Evolutionary conservation across 2,797 vertebrate genomes (phyloP).

Genomic region (Poeciliopsis gracilis): DNA sequence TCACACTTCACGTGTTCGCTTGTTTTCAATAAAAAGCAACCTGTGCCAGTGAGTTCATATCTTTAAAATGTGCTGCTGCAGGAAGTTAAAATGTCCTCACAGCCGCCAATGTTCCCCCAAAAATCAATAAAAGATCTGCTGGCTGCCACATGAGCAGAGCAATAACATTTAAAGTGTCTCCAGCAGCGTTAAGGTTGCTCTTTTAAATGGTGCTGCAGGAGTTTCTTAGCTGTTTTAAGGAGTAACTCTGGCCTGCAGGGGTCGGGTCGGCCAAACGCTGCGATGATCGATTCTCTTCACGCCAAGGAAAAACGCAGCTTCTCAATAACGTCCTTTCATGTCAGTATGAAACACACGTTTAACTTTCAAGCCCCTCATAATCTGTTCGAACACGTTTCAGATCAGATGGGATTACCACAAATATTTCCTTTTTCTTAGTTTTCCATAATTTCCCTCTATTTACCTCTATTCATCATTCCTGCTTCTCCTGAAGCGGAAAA

Average conservation of each 20-base stretch:
- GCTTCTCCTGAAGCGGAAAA: not conserved
- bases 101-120: slow-evolving; percentile 21
- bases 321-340: not conserved
- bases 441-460: not conserved
- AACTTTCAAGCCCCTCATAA: not conserved
- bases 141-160: slow-evolving; percentile 20
- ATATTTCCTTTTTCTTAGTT: not conserved
- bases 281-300: not conserved
- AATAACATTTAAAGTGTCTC: slow-evolving; percentile 24
- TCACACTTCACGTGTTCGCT: not conserved
- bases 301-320: not conserved
- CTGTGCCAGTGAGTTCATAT: not conserved
- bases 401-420: not conserved
- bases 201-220: slow-evolving; percentile 21
- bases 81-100: slow-evolving; percentile 29
- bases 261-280: not conserved
- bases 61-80: slow-evolving; percentile 12
- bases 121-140: slow-evolving; percentile 38
- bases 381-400: not conserved
- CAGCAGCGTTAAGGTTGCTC: slow-evolving; percentile 25
- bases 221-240: slow-evolving; percentile 9
- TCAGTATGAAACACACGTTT: not conserved
- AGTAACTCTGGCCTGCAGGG: slow-evolving; percentile 8
- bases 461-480: not conserved
- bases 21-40: not conserved